Base-by-base conservation (phyloP, 2,113 vertebrate species). In the Sphaerodactylus townsendi region DNA sequence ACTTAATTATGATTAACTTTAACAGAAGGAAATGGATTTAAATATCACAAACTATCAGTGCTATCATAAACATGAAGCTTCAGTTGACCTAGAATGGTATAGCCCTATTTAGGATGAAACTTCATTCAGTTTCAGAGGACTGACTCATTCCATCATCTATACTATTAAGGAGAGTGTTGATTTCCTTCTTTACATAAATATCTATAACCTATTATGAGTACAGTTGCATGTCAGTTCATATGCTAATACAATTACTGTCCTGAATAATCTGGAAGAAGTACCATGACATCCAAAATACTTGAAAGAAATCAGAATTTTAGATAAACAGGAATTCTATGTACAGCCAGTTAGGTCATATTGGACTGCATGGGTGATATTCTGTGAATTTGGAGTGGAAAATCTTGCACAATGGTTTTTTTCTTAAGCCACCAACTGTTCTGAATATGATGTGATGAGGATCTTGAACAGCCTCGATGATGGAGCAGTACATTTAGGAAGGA, bases 401-500 rank as follows among this genome's bases (percentile, higher is more conserved):
- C 0, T 23, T 74, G 85, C 14, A 39, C 73, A 37, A 83, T 81
- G 92, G 82, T 85, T 15, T 85, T 87, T 44, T 93, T 85, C 84
- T 73, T 77, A 53, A 91, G 75, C 64, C 90, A 83, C 4, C 44
- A 70, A 70, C 79, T 19, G 70, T 41, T 79, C 71, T 84, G 81
- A 85, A 83, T 94, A 91, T 90, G 91, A 73, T 92, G 84, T 85
- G 62, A 59, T 89, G 91, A 89, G 86, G 80, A 44, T 81, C 48
- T 89, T 86, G 86, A 90, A 87, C 88, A 88, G 59, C 84, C 85
- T 69, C 86, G 62, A 83, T 91, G 87, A 93, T 89, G 81, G 72
- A 81, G 53, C 79, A 77, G 73, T 86, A 77, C 79, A 76, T 77
- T 86, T 86, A 86, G 50, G 73, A 84, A 89, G 89, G 88, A 94